Evolutionary conservation across 2,888 invertebrate species (phyloP).

Genomic region (Nebria brevicollis): DNA sequence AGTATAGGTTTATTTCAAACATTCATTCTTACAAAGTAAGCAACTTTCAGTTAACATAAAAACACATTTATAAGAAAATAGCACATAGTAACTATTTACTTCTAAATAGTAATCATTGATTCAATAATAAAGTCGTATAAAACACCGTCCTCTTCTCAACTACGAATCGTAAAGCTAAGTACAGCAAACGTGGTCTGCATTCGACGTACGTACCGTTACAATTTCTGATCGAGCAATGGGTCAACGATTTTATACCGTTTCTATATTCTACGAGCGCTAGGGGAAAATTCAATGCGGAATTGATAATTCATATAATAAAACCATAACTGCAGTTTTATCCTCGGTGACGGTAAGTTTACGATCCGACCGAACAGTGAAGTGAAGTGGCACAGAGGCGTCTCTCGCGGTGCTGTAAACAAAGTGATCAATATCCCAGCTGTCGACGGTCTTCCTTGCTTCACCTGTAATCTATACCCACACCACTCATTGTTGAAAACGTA

Average conservation of each 20-base stretch:
- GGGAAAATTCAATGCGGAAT: conserved; percentile 25
- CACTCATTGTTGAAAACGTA: background rate
- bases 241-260: background rate
- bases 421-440: conserved; percentile 39
- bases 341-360: conserved; percentile 32
- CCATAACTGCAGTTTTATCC: conserved; percentile 44
- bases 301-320: conserved; percentile 46
- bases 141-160: background rate
- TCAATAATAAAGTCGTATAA: conserved; percentile 1
- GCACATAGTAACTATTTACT: background rate
- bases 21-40: background rate
- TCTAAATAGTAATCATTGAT: conserved; percentile 1
- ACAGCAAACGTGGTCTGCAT: conserved; percentile 1
- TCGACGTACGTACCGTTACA: background rate
- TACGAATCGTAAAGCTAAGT: background rate
- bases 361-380: background rate
- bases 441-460: background rate
- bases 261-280: background rate
- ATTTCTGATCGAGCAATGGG: background rate
- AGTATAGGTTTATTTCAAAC: too few relatives aligned
- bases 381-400: conserved; percentile 35
- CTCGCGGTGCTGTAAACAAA: conserved; percentile 41
- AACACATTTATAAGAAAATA: background rate
- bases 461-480: conserved; percentile 22
- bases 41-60: background rate